Evolutionary conservation across 2,797 vertebrate species (phyloP).

Genomic region (Gorsachius magnificus): DNA sequence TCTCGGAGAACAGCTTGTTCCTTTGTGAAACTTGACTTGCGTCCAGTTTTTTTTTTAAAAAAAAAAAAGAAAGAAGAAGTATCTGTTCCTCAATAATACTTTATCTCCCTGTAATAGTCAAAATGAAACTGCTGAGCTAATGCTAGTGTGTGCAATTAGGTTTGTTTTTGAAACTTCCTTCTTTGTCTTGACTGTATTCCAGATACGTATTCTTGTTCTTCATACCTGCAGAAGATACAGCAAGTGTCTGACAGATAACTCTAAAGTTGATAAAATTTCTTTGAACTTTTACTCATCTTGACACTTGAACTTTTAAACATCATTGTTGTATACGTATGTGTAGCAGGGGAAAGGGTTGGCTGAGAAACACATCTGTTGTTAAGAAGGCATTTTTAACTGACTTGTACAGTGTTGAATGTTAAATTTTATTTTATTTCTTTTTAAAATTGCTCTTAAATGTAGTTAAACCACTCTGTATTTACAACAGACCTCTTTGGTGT

Average conservation of each 20-base stretch:
- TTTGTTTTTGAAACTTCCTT: slow-evolving; percentile 1
- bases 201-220: neutral
- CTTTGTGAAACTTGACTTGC: neutral
- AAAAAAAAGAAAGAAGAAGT: neutral
- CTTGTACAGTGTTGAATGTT: neutral
- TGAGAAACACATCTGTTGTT: neutral
- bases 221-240: neutral
- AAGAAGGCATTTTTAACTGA: neutral
- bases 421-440: neutral
- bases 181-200: neutral
- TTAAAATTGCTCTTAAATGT: neutral
- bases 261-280: neutral
- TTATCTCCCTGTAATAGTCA: neutral
- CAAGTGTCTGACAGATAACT: neutral
- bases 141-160: neutral
- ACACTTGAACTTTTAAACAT: neutral
- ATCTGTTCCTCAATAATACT: neutral
- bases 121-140: neutral
- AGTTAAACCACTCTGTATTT: neutral
- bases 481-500: neutral
- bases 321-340: accelerated
- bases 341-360: neutral
- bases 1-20: neutral
- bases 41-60: neutral
- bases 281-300: neutral